A percentile compares a stretch with the other conserved stretches of the same genome.
These are phyloP conservation scores for Pammene fasciana DNA, from an alignment of 2,888 invertebrate genomes.

Conservation along the genomic window DNA sequence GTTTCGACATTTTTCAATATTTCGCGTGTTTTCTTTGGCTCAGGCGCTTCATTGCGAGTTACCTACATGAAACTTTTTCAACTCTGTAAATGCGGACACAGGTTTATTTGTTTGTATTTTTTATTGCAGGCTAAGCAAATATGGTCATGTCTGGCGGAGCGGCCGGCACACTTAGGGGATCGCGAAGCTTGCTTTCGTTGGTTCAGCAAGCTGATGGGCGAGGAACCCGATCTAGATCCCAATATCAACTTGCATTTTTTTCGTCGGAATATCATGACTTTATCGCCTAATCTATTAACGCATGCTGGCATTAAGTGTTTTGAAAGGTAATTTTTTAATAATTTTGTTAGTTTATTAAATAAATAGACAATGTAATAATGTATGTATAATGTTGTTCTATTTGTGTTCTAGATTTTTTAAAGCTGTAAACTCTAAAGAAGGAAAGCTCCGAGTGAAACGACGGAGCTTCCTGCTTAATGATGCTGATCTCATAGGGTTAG, in stretches of 20 bases:
- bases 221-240: slow-evolving; percentile 98
- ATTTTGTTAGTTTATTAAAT: no score
- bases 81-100: neutral
- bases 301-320: slow-evolving; percentile 97
- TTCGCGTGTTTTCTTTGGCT: no score
- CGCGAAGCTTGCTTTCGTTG: slow-evolving; percentile 98
- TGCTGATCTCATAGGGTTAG: slow-evolving; percentile 96
- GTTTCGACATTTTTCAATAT: no score
- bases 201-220: slow-evolving; percentile 98
- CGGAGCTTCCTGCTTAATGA: slow-evolving; percentile 95
- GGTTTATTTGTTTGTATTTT: neutral
- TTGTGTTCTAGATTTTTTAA: slow-evolving; percentile 90
- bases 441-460: slow-evolving; percentile 93
- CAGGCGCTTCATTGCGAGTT: no score
- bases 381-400: slow-evolving; percentile 4
- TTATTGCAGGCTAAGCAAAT: slow-evolving; percentile 91
- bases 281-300: slow-evolving; percentile 95
- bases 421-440: slow-evolving; percentile 97
- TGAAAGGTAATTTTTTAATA: slow-evolving; percentile 76
- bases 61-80: no score
- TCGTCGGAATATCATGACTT: slow-evolving; percentile 95
- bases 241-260: slow-evolving; percentile 98
- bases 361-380: no score
- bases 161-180: slow-evolving; percentile 95
- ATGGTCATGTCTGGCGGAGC: slow-evolving; percentile 97